phyloP scores from a whole-genome alignment of 1,140 invertebrate genomes.

The Oryctes rhinoceros region DNA sequence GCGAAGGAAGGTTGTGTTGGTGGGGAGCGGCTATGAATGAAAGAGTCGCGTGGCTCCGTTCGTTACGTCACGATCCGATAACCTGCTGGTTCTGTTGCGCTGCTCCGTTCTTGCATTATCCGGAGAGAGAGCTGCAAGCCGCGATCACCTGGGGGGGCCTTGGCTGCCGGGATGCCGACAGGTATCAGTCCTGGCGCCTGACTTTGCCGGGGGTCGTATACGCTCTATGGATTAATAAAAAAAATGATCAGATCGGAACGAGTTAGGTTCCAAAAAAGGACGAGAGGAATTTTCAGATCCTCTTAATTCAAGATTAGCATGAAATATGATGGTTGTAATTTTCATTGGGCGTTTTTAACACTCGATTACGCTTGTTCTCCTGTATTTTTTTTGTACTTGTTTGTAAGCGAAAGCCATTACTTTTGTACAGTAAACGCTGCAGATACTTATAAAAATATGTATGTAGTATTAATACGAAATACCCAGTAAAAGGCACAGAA shows the following conservation, averaged over 20 bases:
- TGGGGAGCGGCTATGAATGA: conserved; percentile 19
- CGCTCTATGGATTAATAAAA: neutral
- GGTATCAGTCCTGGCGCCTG: conserved; percentile 28
- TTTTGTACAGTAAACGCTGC: too few species aligned
- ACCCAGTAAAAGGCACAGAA: too few species aligned
- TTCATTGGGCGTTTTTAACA: neutral
- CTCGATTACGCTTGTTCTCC: neutral
- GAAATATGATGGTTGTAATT: neutral
- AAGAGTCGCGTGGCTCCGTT: conserved; percentile 27
- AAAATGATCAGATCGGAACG: neutral
- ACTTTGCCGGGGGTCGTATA: conserved; percentile 24
- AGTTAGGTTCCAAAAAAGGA: neutral
- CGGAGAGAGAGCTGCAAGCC: neutral
- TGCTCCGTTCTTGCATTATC: conserved; percentile 6
- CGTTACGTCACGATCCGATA: conserved; percentile 25
- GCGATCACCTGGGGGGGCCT: conserved; percentile 10
- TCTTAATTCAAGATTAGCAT: neutral
- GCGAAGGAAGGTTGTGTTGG: neutral
- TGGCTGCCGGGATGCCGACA: conserved; percentile 7
- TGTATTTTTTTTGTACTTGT: neutral
- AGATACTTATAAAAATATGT: too few species aligned
- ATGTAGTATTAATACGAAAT: too few species aligned
- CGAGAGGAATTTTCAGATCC: neutral
- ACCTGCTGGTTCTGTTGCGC: conserved; percentile 20
- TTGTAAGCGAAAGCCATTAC: too few species aligned